These are phyloP conservation scores for Callorhinus ursinus DNA, from an alignment of 2,113 vertebrate species.

Conservation along the genomic window DNA sequence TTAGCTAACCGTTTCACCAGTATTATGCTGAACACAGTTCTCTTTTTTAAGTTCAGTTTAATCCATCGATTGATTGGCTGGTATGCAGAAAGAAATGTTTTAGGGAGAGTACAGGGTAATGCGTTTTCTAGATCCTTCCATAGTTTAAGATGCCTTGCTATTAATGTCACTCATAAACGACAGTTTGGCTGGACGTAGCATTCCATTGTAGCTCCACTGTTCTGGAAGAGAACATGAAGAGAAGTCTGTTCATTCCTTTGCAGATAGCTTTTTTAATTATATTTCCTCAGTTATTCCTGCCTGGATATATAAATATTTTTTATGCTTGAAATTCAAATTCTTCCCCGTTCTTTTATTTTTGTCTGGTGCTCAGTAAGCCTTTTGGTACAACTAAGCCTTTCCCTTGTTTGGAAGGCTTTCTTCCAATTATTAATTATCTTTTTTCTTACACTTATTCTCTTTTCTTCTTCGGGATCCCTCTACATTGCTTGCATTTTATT, in stretches of 20 bases:
- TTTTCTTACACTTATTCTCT: background rate
- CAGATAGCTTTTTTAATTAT: background rate
- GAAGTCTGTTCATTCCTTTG: background rate
- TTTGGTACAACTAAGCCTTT: background rate
- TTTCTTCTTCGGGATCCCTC: background rate
- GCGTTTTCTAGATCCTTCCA: background rate
- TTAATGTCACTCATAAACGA: background rate
- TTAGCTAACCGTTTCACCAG: background rate
- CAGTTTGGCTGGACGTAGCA: background rate
- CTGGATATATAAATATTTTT: background rate
- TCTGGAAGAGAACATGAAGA: rapidly evolving
- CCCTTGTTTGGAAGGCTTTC: background rate
- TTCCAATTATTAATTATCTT: background rate
- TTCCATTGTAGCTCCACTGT: too few species aligned
- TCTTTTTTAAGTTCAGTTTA: background rate
- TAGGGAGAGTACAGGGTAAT: background rate
- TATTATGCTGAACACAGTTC: background rate
- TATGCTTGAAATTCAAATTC: background rate
- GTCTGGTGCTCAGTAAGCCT: background rate
- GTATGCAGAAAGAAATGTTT: background rate
- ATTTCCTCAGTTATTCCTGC: background rate
- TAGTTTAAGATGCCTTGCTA: background rate
- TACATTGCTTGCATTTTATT: background rate
- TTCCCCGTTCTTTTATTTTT: background rate
- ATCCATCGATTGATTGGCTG: background rate